Evolutionary conservation across 2,113 vertebrate species (phyloP), one percentile per base, ranked within the genome.

Genomic region (Panthera tigris): DNA sequence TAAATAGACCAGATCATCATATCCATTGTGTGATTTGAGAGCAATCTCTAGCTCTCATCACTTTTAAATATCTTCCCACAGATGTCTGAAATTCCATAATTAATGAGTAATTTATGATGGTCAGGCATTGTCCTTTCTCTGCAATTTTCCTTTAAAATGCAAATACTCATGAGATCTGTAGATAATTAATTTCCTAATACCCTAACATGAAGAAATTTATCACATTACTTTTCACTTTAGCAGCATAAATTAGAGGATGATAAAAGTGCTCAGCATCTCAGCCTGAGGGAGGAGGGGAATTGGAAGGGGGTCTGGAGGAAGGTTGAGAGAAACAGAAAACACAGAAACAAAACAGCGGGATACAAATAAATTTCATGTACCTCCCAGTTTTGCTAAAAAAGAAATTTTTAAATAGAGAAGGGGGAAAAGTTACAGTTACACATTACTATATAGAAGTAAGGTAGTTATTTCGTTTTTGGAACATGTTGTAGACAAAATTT

Each of bases 151-250:
- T 83, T 95, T 94, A 97, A 96, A 92, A 83, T 96, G 78, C 23
- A 97, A 94, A 97, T 95, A 45, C 79, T 87, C 91, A 41, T 78
- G 78, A 89, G 39, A 96, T 55, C 9, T 73, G 29, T 48, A 83
- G 61, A 91, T 95, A 93, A 93, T 97, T 94, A 97, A 95, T 93
- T 96, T 96, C 50, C 41, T 92, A 78, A 25, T 93, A 80, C 8
- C 41, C 82, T 95, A 83, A 81, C 61, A 83, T 74, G 33, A 95
- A 82, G 50, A 41, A 92, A 86, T 79, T 79, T 74, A 91, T 79
- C 82, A 95, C 93, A 94, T 89, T 68, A 91, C 39, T 95, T 82
- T 86, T 91, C 78, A 94, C 45, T 91, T 93, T 55, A 41, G 31
- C 48, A 93, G 50, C 2, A 93, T 95, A 87, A 91, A 95, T 94